Percentiles rank a stretch among this genome's conserved stretches.
Evolutionary conservation across 2,113 vertebrate genomes (phyloP).

Genomic region (Laticauda colubrina): DNA sequence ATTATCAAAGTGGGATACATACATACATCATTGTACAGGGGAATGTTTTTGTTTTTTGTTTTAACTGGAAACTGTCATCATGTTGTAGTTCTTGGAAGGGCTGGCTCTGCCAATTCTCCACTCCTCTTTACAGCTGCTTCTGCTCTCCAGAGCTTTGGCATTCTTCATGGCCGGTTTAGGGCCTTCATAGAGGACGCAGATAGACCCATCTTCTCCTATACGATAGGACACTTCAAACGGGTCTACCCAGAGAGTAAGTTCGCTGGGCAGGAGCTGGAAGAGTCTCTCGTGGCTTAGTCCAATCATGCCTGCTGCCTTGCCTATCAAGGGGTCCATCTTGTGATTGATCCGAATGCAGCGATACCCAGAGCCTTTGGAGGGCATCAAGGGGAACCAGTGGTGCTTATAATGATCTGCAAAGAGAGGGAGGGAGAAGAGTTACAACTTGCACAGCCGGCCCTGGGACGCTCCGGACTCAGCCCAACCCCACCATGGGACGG

Average conservation of each 20-base stretch:
- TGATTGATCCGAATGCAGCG: conserved; percentile 79
- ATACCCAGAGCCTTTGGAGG: conserved; percentile 76
- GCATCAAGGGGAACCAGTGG: conserved; percentile 75
- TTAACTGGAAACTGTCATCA: conserved; percentile 76
- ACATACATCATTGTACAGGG: conserved; percentile 51
- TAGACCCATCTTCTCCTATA: conserved; percentile 77
- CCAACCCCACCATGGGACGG: background rate
- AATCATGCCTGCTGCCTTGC: conserved; percentile 68
- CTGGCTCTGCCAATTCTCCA: conserved; percentile 66
- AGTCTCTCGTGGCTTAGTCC: conserved; percentile 72
- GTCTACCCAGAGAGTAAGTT: conserved; percentile 78
- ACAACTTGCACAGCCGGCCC: background rate
- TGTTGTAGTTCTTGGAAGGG: conserved; percentile 68
- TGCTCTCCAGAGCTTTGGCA: conserved; percentile 51
- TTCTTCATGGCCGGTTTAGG: conserved; percentile 40
- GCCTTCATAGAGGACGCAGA: conserved; percentile 75
- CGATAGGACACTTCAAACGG: conserved; percentile 79
- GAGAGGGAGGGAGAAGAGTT: conserved; percentile 34
- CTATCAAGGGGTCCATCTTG: conserved; percentile 78
- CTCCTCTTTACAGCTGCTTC: conserved; percentile 67
- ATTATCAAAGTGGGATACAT: conserved; percentile 41
- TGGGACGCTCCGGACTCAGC: background rate
- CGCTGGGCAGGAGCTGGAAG: conserved; percentile 74
- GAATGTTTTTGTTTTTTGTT: conserved; percentile 24
- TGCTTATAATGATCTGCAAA: conserved; percentile 73